Evolutionary conservation across 1,140 invertebrate genomes (phyloP), one percentile per base, ranked within the genome.

Genomic region (Scaptodrosophila lebanonensis): DNA sequence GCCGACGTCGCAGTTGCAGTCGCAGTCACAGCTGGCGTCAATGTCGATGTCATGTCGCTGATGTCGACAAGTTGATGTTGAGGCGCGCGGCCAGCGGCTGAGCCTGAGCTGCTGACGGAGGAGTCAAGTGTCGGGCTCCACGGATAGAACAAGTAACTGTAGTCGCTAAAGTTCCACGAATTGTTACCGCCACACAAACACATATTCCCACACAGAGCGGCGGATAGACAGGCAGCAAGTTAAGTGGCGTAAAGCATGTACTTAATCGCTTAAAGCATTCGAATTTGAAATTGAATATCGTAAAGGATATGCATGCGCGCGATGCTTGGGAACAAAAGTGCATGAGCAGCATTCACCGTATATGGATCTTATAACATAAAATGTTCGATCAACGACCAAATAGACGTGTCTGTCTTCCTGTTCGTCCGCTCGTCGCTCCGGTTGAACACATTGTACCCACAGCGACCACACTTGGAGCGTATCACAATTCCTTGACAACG

Each of bases 251-350:
- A 71, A 82, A 82, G 82, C 70, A 66, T 72, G 59, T 79, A 66
- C 73, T 72, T 84, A 84, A 84, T 76, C 82, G 82, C 73, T 82
- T 84, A 76, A 84, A 76, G 75, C 63, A 82, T 84, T 84, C 68
- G 68, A 84, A 73, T 82, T 84, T 83, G 56, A 84, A 71, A 82
- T 82, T 76, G 70, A 82, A 82, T 82, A 75, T 75, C 60, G 68
- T 70, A 62, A 82, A 59, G 48, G 59, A 79, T 65, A 73, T 83
- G 67, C 59, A n/a, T n/a, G n/a, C n/a, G n/a, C n/a, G n/a, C n/a
- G n/a, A n/a, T n/a, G n/a, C n/a, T n/a, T n/a, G n/a, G n/a, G n/a
- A n/a, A n/a, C n/a, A n/a, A 64, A 76, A 64, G 51, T 56, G 29
- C 51, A 48, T 52, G 39, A 50, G 45, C 59, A 56, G 56, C 22